Evolutionary conservation across 2,113 vertebrate species (phyloP).

Genomic region (Aplodontia rufa): DNA sequence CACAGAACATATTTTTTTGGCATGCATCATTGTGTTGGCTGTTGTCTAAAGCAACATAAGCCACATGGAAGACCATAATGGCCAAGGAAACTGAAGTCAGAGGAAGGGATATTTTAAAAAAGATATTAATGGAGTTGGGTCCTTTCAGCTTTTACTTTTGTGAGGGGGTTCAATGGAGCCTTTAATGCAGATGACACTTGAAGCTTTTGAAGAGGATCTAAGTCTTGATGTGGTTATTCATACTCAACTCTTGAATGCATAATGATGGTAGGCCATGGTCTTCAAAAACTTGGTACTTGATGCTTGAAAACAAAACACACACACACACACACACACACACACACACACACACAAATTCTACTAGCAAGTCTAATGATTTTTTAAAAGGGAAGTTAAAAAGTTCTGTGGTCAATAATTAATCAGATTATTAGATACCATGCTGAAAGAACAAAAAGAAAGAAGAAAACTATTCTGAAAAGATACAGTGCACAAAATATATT

Average conservation of each 20-base stretch:
- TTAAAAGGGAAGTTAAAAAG: conserved; percentile 37
- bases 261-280: conserved; percentile 42
- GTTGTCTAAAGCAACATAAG: not conserved
- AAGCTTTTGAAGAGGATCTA: conserved; percentile 57
- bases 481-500: not conserved
- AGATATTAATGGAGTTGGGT: not conserved
- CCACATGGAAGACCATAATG: not conserved
- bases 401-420: conserved; percentile 16
- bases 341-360: conserved; percentile 55
- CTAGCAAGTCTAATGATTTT: conserved; percentile 16
- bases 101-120: not conserved
- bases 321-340: conserved; percentile 56
- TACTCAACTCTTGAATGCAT: conserved; percentile 41
- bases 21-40: not conserved
- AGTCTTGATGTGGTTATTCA: conserved; percentile 60
- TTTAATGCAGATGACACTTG: conserved; percentile 33
- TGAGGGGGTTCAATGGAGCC: conserved; percentile 11
- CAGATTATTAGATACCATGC: not conserved
- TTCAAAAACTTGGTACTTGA: conserved; percentile 60
- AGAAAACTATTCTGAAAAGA: not conserved
- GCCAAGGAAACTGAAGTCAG: conserved; percentile 26
- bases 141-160: conserved; percentile 37
- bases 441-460: conserved; percentile 27
- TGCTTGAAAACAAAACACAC: conserved; percentile 69
- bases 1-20: not conserved